Base-by-base conservation (phyloP, 2,797 vertebrate species). In the Neosilurus mollespiculum region DNA sequence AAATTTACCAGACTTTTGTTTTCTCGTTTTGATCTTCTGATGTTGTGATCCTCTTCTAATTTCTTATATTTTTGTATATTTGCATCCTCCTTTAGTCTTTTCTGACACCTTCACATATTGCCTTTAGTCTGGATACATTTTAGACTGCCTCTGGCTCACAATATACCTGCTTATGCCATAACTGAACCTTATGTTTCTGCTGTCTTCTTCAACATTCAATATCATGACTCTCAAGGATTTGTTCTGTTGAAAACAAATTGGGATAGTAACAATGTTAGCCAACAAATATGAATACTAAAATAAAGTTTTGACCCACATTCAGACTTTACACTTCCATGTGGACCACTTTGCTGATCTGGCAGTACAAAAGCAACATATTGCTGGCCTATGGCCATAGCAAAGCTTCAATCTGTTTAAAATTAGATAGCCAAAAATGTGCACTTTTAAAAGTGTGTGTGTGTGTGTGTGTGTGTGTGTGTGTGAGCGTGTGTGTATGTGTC, bases 341-440 rank as follows among this genome's bases (percentile, higher is more conserved):
- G 26, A 70, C 54, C 15, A 26, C 80, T 22, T 24, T 49, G 30
- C 18, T 51, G 62, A 22, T 67, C 53, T 85, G 75, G 84, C 75
- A 75, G 59, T 75, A 78, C 58, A 34, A 84, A 37, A 37, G 26
- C 30, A 62, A 64, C 88, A 88, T 87, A 85, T 83, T 79, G 83
- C 78, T 53, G 58, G 59, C 87, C 81, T 61, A 62, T 79, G 81
- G 87, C 67, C 82, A 76, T 3, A 80, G 58, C 43, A 88, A 87
- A 81, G 78, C 72, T 87, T 81, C 88, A 88, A 85, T 88, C 86
- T 88, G 88, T 87, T 85, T 75, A 83, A 64, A 72, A 77, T 83
- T 76, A 81, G 66, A 88, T 7, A 34, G 85, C 78, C 86, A 83
- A 86, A 66, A 69, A 77, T 79, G 69, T 59, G 49, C 10, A n/a